Evolutionary conservation across 2,113 vertebrate genomes (phyloP).

Genomic region (Lonchura striata): DNA sequence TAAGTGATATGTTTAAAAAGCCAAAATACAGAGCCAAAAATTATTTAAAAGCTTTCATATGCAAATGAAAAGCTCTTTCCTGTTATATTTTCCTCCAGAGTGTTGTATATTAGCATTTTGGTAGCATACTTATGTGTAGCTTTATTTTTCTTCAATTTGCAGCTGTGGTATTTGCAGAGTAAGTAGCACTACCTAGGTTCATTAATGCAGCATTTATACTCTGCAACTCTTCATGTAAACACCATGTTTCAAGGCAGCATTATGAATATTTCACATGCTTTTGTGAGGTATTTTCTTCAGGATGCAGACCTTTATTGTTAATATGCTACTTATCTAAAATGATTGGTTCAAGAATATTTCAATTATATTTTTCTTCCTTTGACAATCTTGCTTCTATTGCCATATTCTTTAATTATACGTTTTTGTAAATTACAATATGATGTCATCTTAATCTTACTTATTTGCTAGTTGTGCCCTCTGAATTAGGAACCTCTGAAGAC

Average conservation of each 20-base stretch:
- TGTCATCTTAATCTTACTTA: background rate
- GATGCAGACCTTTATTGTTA: background rate
- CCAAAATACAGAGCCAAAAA: background rate
- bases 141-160: background rate
- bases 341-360: background rate
- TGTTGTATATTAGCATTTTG: background rate
- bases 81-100: background rate
- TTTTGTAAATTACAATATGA: background rate
- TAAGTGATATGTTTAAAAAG: background rate
- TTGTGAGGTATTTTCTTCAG: background rate
- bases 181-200: background rate
- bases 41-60: background rate
- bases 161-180: background rate
- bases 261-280: constrained; percentile 16
- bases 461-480: background rate
- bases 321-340: constrained; percentile 3
- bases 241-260: background rate
- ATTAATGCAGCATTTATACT: constrained; percentile 27
- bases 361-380: background rate
- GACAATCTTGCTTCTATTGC: background rate
- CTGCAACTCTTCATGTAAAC: constrained; percentile 20
- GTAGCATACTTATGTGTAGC: background rate
- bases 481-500: background rate
- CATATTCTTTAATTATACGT: background rate
- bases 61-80: background rate